Conservation (phyloP, 2,797 vertebrate genomes). For the Xiphophorus birchmanni region DNA sequence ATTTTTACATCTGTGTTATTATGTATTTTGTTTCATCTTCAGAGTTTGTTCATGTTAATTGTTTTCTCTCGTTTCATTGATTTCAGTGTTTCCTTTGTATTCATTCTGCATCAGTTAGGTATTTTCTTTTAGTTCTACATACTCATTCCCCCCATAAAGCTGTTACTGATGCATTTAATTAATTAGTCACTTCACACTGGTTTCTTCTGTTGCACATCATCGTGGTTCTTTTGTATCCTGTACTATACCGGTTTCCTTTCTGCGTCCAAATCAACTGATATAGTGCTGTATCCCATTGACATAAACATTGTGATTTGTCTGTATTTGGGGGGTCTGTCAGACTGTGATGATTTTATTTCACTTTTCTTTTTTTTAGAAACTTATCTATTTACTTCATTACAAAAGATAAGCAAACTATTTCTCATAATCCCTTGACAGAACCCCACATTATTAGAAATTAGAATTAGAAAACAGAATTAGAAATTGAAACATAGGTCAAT, state of each 20-base stretch:
- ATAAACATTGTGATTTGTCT: background rate
- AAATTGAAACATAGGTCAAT: no score
- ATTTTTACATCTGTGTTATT: background rate
- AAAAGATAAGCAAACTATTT: background rate
- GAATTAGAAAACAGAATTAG: no score
- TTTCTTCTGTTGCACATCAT: background rate
- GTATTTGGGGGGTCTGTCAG: background rate
- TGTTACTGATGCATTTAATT: background rate
- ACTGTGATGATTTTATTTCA: background rate
- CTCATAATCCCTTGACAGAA: background rate
- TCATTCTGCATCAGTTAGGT: background rate
- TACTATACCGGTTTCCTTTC: background rate
- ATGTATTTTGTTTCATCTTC: background rate
- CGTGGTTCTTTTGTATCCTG: background rate
- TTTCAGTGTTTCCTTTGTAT: background rate
- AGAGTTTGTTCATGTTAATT: background rate
- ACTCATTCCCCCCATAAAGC: background rate
- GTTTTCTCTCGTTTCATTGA: background rate
- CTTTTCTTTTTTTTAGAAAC: background rate
- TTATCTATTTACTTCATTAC: background rate
- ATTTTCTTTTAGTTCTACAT: background rate
- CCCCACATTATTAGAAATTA: background rate
- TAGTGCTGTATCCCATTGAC: background rate
- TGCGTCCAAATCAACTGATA: background rate
- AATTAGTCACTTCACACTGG: background rate